Conservation (phyloP, 1,140 invertebrate species). For the Cylas formicarius region DNA sequence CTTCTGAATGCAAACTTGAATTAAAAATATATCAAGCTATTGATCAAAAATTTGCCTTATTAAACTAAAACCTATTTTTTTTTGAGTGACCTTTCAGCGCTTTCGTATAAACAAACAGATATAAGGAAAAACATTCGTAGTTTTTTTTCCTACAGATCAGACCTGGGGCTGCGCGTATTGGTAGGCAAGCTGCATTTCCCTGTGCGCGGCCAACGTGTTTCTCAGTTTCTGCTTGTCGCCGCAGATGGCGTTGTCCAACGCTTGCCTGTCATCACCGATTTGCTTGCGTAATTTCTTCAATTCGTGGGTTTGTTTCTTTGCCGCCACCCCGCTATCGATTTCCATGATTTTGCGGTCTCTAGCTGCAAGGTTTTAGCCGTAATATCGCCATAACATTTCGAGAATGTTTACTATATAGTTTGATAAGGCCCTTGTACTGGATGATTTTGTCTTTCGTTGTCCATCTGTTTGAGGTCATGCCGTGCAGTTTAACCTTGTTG, state of each 20-base stretch:
- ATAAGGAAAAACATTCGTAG: background rate
- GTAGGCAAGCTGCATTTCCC: conserved; percentile 49
- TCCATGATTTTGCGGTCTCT: conserved; percentile 51
- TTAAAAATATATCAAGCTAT: no score
- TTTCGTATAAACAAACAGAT: background rate
- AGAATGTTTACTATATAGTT: conserved; percentile 49
- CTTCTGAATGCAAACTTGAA: no score
- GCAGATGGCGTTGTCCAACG: conserved; percentile 47
- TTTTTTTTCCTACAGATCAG: conserved; percentile 5
- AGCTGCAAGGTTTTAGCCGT: conserved; percentile 37
- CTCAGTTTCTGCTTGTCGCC: conserved; percentile 51
- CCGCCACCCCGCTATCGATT: conserved; percentile 46
- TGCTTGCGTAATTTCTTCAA: conserved; percentile 48
- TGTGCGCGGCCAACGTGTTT: conserved; percentile 47
- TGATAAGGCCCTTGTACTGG: conserved; percentile 55
- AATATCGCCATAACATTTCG: background rate
- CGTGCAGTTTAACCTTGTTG: conserved; percentile 50
- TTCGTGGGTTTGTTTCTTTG: conserved; percentile 48
- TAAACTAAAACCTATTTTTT: no score
- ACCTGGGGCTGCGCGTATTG: conserved; percentile 46
- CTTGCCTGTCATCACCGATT: conserved; percentile 47
- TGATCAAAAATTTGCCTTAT: no score
- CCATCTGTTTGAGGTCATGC: conserved; percentile 54
- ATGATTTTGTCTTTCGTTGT: conserved; percentile 54
- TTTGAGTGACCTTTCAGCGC: no score